A percentile compares a stretch with the other conserved stretches of the same genome.
phyloP scores from a whole-genome alignment of 2,888 invertebrate species.

The Hymenopus coronatus region DNA sequence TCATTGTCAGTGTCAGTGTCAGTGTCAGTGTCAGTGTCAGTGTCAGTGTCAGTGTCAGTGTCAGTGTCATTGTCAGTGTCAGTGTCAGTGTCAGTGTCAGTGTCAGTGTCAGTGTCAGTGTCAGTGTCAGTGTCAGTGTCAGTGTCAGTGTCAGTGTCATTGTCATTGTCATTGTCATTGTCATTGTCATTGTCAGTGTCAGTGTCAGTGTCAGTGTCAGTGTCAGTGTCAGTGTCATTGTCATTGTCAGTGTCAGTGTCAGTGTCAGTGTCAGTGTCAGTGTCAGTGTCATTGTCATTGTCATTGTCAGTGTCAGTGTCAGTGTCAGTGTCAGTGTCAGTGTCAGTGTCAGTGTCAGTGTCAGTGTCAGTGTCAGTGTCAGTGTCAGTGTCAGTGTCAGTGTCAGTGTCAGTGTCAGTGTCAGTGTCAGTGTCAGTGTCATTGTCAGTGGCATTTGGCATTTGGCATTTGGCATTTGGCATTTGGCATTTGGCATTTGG shows the following conservation, averaged over 20 bases:
- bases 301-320: background rate
- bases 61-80: background rate
- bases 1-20: background rate
- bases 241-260: background rate
- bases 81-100: background rate
- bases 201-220: background rate
- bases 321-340: background rate
- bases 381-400: background rate
- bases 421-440: background rate
- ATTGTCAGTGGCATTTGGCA: background rate
- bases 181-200: background rate
- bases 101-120: background rate
- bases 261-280: background rate
- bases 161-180: background rate
- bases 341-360: background rate
- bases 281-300: background rate
- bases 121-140: background rate
- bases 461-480: too few relatives aligned
- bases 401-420: constrained; percentile 8
- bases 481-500: too few relatives aligned
- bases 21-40: background rate
- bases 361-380: background rate
- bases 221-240: background rate
- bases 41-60: background rate
- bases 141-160: background rate